Conservation (phyloP, 2,797 vertebrate genomes). For the Lacerta agilis region DNA sequence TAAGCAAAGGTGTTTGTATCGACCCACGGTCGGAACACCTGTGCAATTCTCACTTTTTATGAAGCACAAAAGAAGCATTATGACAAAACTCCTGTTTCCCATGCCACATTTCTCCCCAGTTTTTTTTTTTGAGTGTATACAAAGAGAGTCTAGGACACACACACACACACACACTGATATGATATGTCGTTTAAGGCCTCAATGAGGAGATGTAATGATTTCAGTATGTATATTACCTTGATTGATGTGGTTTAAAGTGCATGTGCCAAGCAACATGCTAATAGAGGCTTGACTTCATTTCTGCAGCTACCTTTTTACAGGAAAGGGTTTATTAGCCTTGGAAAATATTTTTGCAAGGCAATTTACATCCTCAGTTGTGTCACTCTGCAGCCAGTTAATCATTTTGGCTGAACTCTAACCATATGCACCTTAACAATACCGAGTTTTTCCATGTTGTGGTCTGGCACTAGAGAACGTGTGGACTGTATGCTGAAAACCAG, state of each 20-base stretch:
- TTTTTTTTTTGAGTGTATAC: no score
- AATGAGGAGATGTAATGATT: background rate
- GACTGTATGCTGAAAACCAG: background rate
- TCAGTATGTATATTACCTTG: background rate
- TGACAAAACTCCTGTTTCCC: background rate
- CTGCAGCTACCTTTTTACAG: background rate
- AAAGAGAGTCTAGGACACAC: background rate
- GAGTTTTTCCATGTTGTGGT: background rate
- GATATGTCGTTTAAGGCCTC: no score
- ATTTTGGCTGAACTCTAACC: slow-evolving; percentile 2
- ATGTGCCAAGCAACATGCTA: slow-evolving; percentile 8
- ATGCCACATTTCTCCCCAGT: background rate
- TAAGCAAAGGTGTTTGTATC: background rate
- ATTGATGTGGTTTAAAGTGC: background rate
- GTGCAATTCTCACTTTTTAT: background rate
- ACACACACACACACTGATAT: no score
- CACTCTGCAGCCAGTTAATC: background rate
- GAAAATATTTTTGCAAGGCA: slow-evolving; percentile 25
- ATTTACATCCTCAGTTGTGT: slow-evolving; percentile 6
- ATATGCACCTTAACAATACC: background rate
- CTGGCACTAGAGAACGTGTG: background rate
- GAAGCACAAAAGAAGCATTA: background rate
- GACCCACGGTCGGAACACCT: background rate
- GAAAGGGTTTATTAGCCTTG: background rate
- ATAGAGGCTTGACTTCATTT: slow-evolving; percentile 4